Evolutionary conservation across 1,140 invertebrate species (phyloP).

Genomic region (Sitodiplosis mosellana): DNA sequence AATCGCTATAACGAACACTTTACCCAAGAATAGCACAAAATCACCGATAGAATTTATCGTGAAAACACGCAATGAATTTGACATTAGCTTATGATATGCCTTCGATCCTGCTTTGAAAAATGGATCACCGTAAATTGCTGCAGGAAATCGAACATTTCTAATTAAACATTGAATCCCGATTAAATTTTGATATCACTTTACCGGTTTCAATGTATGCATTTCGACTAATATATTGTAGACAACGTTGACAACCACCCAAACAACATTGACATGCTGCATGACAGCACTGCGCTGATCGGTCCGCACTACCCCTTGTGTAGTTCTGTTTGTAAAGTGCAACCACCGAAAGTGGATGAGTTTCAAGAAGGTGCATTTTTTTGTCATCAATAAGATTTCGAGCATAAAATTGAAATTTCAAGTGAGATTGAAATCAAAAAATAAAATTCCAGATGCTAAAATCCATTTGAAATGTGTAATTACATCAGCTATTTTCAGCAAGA

Average conservation of each 20-base stretch:
- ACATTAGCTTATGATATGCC: constrained; percentile 37
- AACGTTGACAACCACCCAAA: constrained; percentile 51
- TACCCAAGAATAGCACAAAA: constrained; percentile 56
- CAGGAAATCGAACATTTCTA: constrained; percentile 9
- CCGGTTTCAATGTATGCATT: constrained; percentile 68
- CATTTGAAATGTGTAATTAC: constrained; percentile 1
- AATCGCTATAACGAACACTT: constrained; percentile 44
- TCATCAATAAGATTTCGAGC: too few species aligned
- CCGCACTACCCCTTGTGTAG: constrained; percentile 13
- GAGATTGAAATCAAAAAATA: constrained; percentile 5
- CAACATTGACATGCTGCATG: constrained; percentile 52
- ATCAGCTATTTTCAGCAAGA: constrained; percentile 26
- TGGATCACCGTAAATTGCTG: constrained; percentile 50
- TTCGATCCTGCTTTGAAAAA: constrained; percentile 46
- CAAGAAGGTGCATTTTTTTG: too few species aligned
- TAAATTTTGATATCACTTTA: constrained; percentile 16
- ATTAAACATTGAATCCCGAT: not conserved
- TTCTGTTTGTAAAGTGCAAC: constrained; percentile 24
- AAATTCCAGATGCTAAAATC: not conserved
- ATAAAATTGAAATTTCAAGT: too few species aligned
- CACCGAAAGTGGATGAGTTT: too few species aligned
- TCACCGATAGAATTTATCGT: constrained; percentile 64
- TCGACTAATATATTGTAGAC: constrained; percentile 48
- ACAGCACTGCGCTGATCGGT: constrained; percentile 19
- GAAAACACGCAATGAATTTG: constrained; percentile 45